A percentile compares a stretch with the other conserved stretches of the same genome.
Evolutionary conservation across 1,140 invertebrate species (phyloP).

Genomic region (Calosoma granatense): DNA sequence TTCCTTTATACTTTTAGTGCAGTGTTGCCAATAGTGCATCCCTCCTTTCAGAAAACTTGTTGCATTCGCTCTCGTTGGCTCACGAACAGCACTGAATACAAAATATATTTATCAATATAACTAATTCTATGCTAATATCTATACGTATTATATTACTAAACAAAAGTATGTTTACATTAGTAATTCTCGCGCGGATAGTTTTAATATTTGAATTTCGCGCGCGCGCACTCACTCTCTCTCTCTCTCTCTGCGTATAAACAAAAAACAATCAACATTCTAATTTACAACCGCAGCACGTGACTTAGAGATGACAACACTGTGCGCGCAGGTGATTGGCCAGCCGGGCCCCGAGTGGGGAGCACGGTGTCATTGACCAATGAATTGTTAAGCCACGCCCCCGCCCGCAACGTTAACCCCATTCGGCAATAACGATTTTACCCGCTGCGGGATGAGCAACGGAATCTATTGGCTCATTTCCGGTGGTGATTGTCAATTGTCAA

Average conservation of each 20-base stretch:
- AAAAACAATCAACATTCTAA: not conserved
- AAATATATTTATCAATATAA: too few relatives aligned
- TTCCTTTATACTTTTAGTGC: not conserved
- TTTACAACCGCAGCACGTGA: not conserved
- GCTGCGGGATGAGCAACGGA: not conserved
- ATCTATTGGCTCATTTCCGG: not conserved
- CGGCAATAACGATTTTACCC: not conserved
- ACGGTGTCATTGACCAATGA: not conserved
- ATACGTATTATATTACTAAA: too few relatives aligned
- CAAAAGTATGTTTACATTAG: too few relatives aligned
- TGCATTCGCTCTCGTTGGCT: not conserved
- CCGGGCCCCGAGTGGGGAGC: not conserved
- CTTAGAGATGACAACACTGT: not conserved
- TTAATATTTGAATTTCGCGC: too few relatives aligned
- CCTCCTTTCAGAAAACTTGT: not conserved
- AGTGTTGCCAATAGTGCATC: not conserved
- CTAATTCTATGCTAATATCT: too few relatives aligned
- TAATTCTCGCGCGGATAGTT: too few relatives aligned
- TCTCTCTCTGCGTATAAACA: too few relatives aligned
- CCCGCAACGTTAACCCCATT: not conserved
- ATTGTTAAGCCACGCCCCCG: not conserved
- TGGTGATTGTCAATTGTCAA: not conserved
- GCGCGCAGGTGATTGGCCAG: not conserved
- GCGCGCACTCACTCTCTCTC: too few relatives aligned
- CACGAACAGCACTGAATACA: too few relatives aligned